Base-by-base conservation (phyloP, 2,888 invertebrate genomes). In the Aproaerema taeniolella region DNA sequence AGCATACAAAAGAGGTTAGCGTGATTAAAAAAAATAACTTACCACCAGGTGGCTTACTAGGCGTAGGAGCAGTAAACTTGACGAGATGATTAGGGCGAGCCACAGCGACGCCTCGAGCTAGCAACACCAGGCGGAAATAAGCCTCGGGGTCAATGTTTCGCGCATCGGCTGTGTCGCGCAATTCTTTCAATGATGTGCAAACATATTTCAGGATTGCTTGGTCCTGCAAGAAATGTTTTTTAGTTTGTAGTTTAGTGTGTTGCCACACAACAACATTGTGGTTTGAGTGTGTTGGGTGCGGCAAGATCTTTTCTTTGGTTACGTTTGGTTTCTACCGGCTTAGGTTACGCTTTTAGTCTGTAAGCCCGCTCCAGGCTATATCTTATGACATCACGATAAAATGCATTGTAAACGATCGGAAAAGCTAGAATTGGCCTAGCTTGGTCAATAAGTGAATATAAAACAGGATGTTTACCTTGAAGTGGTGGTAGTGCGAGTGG, bases 111-210 rank as follows among this genome's bases (percentile, higher is more conserved):
- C 94, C 92, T 30, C 97, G 88, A 0, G 95, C 94, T 9, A 95
- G 90, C 38, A 96, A 80, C 26, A 97, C 91, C 15, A 97, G 88
- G 1, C 96, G 89, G 79, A 96, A 96, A 74, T 93, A 97, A 38
- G 94, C 94, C 68, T 98, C 97, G 0, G 97, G 95, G 74, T 97
- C 96, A 48, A 95, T 90, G 59, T 92, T 91, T 43, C 89, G 88
- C 0, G 91, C 86, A 51, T 93, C 91, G 2, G 88, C 81, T 0
- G 79, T 79, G 43, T 90, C 88, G 31, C 90, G 88, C 65, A 94
- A 89, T 41, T 89, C 83, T 36, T 88, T 89, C 16, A 95, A 80
- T 14, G 92, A 91, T 9, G 81, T 87, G 59, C 91, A 88, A 33
- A 93, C 94, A 72, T 96, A 94, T 36, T 90, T 90, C 28, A 98